phyloP scores from a whole-genome alignment of 2,797 vertebrate species.

The Sciaenops ocellatus region DNA sequence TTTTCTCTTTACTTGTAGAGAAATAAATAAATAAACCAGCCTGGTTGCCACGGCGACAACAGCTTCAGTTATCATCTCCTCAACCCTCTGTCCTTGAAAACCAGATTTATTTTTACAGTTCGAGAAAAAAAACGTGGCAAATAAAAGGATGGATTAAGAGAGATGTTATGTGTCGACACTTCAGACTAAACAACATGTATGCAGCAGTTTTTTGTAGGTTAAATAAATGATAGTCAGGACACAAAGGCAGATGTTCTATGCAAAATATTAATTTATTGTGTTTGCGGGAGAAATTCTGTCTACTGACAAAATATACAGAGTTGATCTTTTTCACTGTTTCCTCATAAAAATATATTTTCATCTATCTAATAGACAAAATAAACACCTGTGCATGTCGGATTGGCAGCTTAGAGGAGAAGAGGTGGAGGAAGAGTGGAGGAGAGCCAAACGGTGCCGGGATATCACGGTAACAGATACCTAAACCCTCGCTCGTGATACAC shows the following conservation, averaged over 20 bases:
- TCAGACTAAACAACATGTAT: neutral
- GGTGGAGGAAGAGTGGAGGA: neutral
- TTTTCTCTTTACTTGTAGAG: neutral
- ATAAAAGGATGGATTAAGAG: neutral
- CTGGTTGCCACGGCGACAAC: constrained; percentile 39
- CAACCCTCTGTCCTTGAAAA: neutral
- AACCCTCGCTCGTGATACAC: neutral
- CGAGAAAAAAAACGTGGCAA: neutral
- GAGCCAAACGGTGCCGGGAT: neutral
- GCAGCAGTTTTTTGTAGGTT: neutral
- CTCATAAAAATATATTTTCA: constrained; percentile 46
- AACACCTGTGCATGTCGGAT: constrained; percentile 38
- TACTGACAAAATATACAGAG: constrained; percentile 32
- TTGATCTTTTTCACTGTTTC: constrained; percentile 1
- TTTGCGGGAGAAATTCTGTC: constrained; percentile 15
- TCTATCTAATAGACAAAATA: constrained; percentile 49
- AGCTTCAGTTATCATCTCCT: constrained; percentile 1
- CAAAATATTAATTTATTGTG: constrained; percentile 70
- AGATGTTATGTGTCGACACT: neutral
- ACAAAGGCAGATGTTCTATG: constrained; percentile 14
- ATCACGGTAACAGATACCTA: constrained; percentile 25
- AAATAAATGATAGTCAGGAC: constrained; percentile 9
- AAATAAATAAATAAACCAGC: constrained; percentile 13
- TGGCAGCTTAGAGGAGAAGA: constrained; percentile 38
- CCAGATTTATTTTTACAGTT: constrained; percentile 15